Base-by-base conservation (phyloP, 1,140 invertebrate species). In the Drosophila rufa region DNA sequence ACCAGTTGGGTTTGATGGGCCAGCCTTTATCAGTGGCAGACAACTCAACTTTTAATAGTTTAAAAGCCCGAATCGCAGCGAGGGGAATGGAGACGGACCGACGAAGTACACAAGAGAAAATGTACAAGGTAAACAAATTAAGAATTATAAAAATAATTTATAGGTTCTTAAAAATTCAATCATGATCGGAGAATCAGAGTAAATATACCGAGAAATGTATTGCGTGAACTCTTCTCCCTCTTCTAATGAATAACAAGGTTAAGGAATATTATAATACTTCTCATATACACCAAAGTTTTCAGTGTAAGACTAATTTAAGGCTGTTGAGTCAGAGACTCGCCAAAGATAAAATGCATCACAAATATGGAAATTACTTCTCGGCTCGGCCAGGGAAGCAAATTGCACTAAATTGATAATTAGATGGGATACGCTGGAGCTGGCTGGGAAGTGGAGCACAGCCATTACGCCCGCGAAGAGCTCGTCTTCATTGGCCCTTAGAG, bases 401-500 rank as follows among this genome's bases (percentile, higher is more conserved):
- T 87, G 84, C 85, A 81, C 84, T 84, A 84, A 87, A 87, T 87
- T 87, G 84, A 87, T 87, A 87, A 87, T 87, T 89, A 89, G 83
- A 78, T 67, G 59, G 55, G 70, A 61, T 79, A 61, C 33, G 38
- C 4, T 58, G 46, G 64, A 27, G 38, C 3, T 58, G 46, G 64
- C 27, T 61, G 60, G 59, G 53, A 53, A 68, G 56, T 58, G 22
- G 46, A 17, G 22, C 60, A 59, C 17, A 7, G 47, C 38, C 33
- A 33, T 48, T 51, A 56, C 58, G 14, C 6, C 33, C 15, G 4
- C 22, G 8, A 2, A 38, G 30, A 61, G 61, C 46, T 43, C 40
- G 38, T 43, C 68, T 74, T 51, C 36, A 58, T 30, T 30, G 51
- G 40, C 17, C 17, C 40, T 12, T 5, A 3, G 8, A 17, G 27